Conservation (phyloP, 2,113 vertebrate species). For the Polypterus bichir region DNA sequence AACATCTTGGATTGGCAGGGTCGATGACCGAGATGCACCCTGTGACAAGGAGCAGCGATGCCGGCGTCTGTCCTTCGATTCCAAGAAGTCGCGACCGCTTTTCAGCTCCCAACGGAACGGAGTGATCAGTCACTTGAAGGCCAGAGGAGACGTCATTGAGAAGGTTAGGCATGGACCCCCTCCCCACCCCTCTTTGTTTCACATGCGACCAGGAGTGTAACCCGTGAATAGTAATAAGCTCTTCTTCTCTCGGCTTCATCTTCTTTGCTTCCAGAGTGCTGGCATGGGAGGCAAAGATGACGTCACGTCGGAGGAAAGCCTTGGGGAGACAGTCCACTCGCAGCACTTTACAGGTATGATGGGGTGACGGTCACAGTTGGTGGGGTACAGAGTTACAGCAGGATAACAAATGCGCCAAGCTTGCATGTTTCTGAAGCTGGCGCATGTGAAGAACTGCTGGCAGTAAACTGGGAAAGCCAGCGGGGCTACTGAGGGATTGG, state of each 20-base stretch:
- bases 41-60: conserved; percentile 57
- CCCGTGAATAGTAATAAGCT: too few species aligned
- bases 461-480: too few species aligned
- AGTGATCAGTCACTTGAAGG: conserved; percentile 56
- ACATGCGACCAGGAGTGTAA: too few species aligned
- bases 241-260: not conserved
- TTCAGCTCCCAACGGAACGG: conserved; percentile 63
- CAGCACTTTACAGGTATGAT: conserved; percentile 71
- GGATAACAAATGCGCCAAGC: too few species aligned
- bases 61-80: conserved; percentile 63
- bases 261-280: conserved; percentile 32
- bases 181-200: not conserved
- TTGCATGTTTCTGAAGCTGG: too few species aligned
- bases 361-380: too few species aligned
- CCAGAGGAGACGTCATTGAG: conserved; percentile 38
- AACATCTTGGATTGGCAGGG: conserved; percentile 38
- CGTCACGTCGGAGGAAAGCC: conserved; percentile 62
- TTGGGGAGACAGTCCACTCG: conserved; percentile 58
- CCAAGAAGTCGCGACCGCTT: conserved; percentile 61
- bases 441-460: too few species aligned
- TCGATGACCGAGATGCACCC: conserved; percentile 73
- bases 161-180: conserved; percentile 41
- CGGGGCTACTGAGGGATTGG: too few species aligned
- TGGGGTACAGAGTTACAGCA: too few species aligned
- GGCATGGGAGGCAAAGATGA: conserved; percentile 55